These are phyloP conservation scores for Stratiomys singularior DNA, from an alignment of 2,888 invertebrate genomes.

Conservation along the genomic window DNA sequence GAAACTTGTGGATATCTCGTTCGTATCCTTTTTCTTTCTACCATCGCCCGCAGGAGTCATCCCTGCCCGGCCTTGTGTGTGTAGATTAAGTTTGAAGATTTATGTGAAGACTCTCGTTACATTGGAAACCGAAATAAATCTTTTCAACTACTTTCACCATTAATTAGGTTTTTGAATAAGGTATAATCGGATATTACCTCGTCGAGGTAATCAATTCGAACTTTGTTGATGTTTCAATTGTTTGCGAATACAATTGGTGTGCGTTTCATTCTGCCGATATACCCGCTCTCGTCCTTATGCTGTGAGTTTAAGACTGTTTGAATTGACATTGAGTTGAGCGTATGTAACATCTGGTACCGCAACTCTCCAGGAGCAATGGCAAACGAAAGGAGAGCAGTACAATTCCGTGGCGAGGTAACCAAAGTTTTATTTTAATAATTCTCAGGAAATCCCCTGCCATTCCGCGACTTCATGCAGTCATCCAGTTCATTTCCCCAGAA, in stretches of 20 bases:
- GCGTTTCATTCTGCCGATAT: too few relatives aligned
- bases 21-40: not conserved
- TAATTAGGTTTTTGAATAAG: slow-evolving; percentile 27
- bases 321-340: too few relatives aligned
- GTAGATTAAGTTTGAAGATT: slow-evolving; percentile 40
- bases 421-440: not conserved
- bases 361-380: too few relatives aligned
- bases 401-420: not conserved
- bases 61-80: not conserved
- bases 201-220: slow-evolving; percentile 23
- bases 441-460: too few relatives aligned
- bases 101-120: slow-evolving; percentile 31
- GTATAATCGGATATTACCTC: slow-evolving; percentile 11
- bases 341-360: too few relatives aligned
- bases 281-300: too few relatives aligned
- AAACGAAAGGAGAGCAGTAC: not conserved
- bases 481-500: not conserved
- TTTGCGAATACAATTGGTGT: not conserved
- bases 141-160: slow-evolving; percentile 38
- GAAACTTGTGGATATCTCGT: slow-evolving; percentile 8
- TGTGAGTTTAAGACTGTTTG: too few relatives aligned
- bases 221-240: slow-evolving; percentile 30
- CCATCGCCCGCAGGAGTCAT: not conserved
- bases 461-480: not conserved
- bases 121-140: slow-evolving; percentile 39